These are phyloP conservation scores for Ibycter americanus DNA, from an alignment of 2,797 vertebrate species.

Conservation along the genomic window DNA sequence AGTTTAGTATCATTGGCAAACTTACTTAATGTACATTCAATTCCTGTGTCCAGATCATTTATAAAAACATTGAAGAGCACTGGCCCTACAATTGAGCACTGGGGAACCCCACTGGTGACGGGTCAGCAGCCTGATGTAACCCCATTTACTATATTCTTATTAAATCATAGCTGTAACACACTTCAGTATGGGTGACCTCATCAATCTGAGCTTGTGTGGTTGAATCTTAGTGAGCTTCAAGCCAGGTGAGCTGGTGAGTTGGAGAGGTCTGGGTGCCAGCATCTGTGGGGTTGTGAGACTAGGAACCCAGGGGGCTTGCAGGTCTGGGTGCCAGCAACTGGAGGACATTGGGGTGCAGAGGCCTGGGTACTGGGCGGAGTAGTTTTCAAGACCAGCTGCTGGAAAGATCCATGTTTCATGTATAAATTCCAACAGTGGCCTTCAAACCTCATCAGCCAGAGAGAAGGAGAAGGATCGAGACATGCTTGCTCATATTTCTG, in stretches of 20 bases:
- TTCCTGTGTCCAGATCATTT: too few species aligned
- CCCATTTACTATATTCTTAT: not conserved
- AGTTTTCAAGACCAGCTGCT: not conserved
- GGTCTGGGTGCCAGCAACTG: not conserved
- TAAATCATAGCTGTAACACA: not conserved
- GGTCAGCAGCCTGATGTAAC: too few species aligned
- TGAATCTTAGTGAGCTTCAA: not conserved
- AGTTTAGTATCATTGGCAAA: too few species aligned
- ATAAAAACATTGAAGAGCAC: too few species aligned
- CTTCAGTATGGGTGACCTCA: not conserved
- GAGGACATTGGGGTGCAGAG: not conserved
- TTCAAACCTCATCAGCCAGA: not conserved
- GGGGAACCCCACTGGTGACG: not conserved
- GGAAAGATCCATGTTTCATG: not conserved
- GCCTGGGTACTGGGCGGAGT: not conserved
- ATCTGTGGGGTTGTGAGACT: not conserved
- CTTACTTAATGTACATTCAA: too few species aligned
- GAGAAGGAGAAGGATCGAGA: fast-evolving
- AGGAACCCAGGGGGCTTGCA: not conserved
- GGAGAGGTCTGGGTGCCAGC: not conserved
- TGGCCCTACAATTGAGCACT: too few species aligned
- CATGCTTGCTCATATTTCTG: not conserved
- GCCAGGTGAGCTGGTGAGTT: not conserved
- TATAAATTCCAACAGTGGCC: not conserved
- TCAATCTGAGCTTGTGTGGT: not conserved